These are phyloP conservation scores for Paramormyrops hopkinsi DNA, from an alignment of 2,797 vertebrate genomes.

Conservation along the genomic window DNA sequence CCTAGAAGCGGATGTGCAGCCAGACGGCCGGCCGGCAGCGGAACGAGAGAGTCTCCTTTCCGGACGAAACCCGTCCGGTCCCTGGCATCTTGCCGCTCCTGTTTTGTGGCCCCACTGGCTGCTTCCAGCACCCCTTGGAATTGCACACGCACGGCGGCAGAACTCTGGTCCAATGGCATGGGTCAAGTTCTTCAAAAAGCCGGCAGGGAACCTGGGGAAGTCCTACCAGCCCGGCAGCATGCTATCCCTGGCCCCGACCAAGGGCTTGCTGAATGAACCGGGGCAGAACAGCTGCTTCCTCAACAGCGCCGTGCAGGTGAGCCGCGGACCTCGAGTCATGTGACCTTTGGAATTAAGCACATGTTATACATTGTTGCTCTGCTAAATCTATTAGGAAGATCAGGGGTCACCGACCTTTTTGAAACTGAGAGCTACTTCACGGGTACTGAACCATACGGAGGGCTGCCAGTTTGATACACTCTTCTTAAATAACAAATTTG, in stretches of 20 bases:
- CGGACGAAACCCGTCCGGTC: slow-evolving; percentile 9
- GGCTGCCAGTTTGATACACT: too few species aligned
- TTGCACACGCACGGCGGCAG: slow-evolving; percentile 32
- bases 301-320: slow-evolving; percentile 96
- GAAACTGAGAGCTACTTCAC: too few species aligned
- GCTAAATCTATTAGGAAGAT: background rate
- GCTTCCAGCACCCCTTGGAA: background rate
- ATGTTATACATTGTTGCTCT: background rate
- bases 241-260: slow-evolving; percentile 91
- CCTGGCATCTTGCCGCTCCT: background rate
- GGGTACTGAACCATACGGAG: too few species aligned
- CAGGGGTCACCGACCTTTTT: too few species aligned
- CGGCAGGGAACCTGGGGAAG: slow-evolving; percentile 84
- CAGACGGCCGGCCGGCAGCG: slow-evolving; percentile 38
- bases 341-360: background rate
- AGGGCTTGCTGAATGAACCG: slow-evolving; percentile 90
- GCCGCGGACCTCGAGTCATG: slow-evolving; percentile 21
- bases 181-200: slow-evolving; percentile 87
- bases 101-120: background rate
- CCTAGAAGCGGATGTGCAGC: slow-evolving; percentile 52
- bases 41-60: slow-evolving; percentile 52
- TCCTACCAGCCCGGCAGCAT: slow-evolving; percentile 91
- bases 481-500: too few species aligned
- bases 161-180: slow-evolving; percentile 82
- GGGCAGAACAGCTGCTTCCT: slow-evolving; percentile 99